Percentiles rank a stretch among this genome's conserved stretches.
Evolutionary conservation across 2,797 vertebrate genomes (phyloP).

Genomic region (Spondyliosoma cantharus): DNA sequence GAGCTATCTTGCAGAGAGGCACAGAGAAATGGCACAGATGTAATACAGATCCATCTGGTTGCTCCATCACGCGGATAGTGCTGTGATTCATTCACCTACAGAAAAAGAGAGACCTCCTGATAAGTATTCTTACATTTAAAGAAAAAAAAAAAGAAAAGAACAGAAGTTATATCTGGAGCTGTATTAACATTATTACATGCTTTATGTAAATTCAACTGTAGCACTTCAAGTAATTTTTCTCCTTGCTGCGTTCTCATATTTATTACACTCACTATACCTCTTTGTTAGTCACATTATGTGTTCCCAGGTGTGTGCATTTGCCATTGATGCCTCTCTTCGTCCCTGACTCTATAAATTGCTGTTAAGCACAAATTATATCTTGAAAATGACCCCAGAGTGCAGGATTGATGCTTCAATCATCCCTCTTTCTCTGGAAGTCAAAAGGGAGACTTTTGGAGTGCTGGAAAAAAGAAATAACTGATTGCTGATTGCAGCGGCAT

Average conservation of each 20-base stretch:
- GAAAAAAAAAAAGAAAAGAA: constrained; percentile 13
- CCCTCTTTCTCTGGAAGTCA: constrained; percentile 8
- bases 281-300: constrained; percentile 51
- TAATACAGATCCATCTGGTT: constrained; percentile 52
- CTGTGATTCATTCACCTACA: constrained; percentile 50
- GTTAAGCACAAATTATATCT: constrained; percentile 49
- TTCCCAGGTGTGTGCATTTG: constrained; percentile 29
- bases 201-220: constrained; percentile 50
- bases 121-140: constrained; percentile 42
- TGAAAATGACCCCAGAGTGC: constrained; percentile 42
- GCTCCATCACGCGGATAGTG: constrained; percentile 24
- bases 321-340: constrained; percentile 37
- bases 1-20: constrained; percentile 47
- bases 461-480: constrained; percentile 32
- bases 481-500: constrained; percentile 25
- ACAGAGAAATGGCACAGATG: constrained; percentile 40
- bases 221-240: constrained; percentile 50
- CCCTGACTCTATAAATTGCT: constrained; percentile 40
- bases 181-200: constrained; percentile 38
- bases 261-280: constrained; percentile 40
- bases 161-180: constrained; percentile 17
- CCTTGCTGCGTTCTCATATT: constrained; percentile 44
- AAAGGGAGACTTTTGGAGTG: constrained; percentile 1
- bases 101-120: constrained; percentile 25
- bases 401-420: constrained; percentile 47